Conservation (phyloP, 2,113 vertebrate species). For the Oreochromis niloticus region DNA sequence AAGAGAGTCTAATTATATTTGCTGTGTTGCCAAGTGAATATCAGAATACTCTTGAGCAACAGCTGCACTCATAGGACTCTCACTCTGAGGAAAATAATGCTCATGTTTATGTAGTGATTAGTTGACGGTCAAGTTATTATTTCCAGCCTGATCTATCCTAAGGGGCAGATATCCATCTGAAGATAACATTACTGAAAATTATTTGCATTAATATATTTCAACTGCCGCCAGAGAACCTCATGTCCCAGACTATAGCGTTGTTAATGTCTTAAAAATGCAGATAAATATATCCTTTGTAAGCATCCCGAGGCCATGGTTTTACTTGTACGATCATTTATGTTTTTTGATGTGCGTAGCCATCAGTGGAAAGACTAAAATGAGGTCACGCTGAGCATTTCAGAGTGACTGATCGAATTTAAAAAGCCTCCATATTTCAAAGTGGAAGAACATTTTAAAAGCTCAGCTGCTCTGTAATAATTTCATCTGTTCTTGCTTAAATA, state of each 20-base stretch:
- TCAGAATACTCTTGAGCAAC: background rate
- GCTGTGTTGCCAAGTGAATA: background rate
- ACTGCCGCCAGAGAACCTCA: conserved; percentile 18
- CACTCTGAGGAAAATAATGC: background rate
- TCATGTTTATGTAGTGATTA: background rate
- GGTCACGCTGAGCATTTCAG: background rate
- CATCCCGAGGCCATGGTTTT: background rate
- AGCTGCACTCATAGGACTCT: background rate
- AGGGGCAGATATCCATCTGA: background rate
- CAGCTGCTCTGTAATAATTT: conserved; percentile 3
- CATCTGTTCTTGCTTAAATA: background rate
- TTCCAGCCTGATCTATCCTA: background rate
- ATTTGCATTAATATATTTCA: conserved; percentile 25
- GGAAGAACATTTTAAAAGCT: conserved; percentile 9
- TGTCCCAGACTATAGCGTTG: conserved; percentile 1
- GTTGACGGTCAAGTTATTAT: background rate
- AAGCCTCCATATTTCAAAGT: background rate
- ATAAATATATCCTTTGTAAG: conserved; percentile 20
- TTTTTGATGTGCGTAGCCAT: background rate
- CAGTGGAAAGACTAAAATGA: background rate
- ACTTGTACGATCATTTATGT: conserved; percentile 28
- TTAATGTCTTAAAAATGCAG: conserved; percentile 4
- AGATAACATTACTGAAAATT: conserved; percentile 20
- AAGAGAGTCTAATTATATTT: background rate
- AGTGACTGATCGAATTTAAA: conserved; percentile 27